Percentiles rank a stretch among this genome's conserved stretches.
Conservation (phyloP, 2,797 vertebrate species). For the Agapornis canus region DNA sequence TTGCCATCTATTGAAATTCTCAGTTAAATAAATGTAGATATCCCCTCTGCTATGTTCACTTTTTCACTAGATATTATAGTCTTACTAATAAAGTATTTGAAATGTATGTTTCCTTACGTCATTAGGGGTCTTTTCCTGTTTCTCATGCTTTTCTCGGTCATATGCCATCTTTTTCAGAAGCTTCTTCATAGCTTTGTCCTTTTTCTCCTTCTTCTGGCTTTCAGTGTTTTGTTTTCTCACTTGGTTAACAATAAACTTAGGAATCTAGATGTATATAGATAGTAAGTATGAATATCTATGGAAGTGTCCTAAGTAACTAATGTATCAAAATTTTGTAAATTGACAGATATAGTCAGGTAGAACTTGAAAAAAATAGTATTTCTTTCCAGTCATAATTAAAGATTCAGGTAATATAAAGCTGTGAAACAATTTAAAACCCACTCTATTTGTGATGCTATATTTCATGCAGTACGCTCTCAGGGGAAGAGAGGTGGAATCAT, state of each 20-base stretch:
- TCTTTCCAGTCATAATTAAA: not conserved
- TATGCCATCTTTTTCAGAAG: slow-evolving; percentile 94
- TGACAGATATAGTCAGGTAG: not conserved
- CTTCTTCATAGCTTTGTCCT: slow-evolving; percentile 88
- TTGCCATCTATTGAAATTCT: not conserved
- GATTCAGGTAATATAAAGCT: not conserved
- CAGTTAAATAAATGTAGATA: not conserved
- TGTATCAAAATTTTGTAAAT: not conserved
- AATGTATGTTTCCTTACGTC: slow-evolving; percentile 79
- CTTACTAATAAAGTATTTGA: not conserved
- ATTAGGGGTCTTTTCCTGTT: slow-evolving; percentile 81
- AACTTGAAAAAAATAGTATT: not conserved
- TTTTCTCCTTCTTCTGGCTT: slow-evolving; percentile 86
- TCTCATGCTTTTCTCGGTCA: slow-evolving; percentile 87
- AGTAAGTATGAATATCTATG: not conserved
- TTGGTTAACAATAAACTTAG: slow-evolving; percentile 94
- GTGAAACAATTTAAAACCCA: not conserved
- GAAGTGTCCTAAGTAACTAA: not conserved
- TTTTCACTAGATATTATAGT: not conserved
- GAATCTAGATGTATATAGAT: slow-evolving; percentile 81
- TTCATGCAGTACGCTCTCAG: not conserved
- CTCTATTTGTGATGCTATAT: not conserved
- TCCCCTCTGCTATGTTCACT: not conserved
- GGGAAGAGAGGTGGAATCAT: not conserved
- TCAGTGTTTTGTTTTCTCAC: slow-evolving; percentile 91